Conservation (phyloP, 2,797 vertebrate species). For the Myotis findleyi region DNA sequence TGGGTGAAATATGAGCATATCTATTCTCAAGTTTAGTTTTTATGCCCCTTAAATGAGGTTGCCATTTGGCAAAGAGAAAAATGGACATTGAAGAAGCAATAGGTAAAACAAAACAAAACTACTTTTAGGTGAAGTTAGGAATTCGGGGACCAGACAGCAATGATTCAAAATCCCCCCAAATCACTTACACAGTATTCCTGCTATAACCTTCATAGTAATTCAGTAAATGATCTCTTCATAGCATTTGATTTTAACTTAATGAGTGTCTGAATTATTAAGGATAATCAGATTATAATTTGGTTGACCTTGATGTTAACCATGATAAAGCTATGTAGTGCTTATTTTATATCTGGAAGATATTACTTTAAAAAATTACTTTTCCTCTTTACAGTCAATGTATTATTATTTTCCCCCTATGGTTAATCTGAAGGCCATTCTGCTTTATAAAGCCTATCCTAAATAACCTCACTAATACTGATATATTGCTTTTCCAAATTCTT, state of each 20-base stretch:
- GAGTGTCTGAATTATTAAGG: constrained; percentile 16
- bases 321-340: constrained; percentile 32
- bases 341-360: constrained; percentile 24
- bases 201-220: not conserved
- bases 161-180: not conserved
- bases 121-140: not conserved
- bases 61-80: not conserved
- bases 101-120: not conserved
- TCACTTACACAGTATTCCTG: not conserved
- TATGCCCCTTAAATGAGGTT: not conserved
- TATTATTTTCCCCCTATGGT: not conserved
- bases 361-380: not conserved
- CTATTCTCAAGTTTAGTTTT: not conserved
- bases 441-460: constrained; percentile 2
- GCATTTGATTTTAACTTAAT: constrained; percentile 47
- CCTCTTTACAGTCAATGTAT: not conserved
- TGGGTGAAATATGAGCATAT: not conserved
- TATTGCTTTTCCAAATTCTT: not conserved
- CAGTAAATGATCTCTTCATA: not conserved
- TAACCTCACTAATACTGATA: not conserved
- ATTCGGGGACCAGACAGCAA: not conserved
- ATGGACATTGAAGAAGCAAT: not conserved
- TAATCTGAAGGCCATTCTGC: not conserved
- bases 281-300: constrained; percentile 31
- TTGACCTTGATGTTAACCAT: constrained; percentile 32